A percentile compares a stretch with the other conserved stretches of the same genome.
Conservation (phyloP, 2,888 invertebrate species). For the Thecophora atra region DNA sequence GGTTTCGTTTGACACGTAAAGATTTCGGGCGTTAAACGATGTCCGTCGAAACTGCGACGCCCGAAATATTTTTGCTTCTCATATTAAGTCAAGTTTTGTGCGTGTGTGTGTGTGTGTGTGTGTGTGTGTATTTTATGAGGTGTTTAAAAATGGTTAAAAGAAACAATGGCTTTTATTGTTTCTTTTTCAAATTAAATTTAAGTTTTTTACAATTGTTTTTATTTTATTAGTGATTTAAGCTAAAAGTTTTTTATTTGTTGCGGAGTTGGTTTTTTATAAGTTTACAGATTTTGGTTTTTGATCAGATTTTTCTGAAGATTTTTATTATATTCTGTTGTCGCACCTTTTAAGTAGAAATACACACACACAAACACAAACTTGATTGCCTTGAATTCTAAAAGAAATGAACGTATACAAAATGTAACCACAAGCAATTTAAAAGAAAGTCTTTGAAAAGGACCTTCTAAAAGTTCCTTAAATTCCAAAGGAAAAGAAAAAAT, state of each 20-base stretch:
- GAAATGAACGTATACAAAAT: slow-evolving; percentile 40
- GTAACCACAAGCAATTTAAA: slow-evolving; percentile 42
- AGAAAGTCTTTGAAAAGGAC: not conserved
- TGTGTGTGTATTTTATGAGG: not conserved
- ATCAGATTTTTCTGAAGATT: not conserved
- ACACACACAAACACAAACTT: not conserved
- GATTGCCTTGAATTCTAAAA: slow-evolving; percentile 34
- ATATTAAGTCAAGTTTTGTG: too few species aligned
- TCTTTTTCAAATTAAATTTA: not conserved
- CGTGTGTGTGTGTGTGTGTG: too few species aligned
- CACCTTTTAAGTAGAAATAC: not conserved
- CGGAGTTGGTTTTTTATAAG: not conserved
- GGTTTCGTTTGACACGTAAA: not conserved
- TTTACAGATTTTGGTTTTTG: not conserved
- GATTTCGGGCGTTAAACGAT: too few species aligned
- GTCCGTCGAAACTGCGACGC: too few species aligned
- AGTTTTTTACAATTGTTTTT: not conserved
- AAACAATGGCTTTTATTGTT: not conserved
- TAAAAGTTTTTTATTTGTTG: not conserved
- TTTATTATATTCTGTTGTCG: not conserved
- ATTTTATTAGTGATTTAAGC: not conserved
- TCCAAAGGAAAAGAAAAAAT: slow-evolving; percentile 14
- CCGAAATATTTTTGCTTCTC: too few species aligned
- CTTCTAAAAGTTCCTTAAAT: not conserved
- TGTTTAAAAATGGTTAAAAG: not conserved